Conservation (phyloP, 2,797 vertebrate species). For the Ammospiza maritima region DNA sequence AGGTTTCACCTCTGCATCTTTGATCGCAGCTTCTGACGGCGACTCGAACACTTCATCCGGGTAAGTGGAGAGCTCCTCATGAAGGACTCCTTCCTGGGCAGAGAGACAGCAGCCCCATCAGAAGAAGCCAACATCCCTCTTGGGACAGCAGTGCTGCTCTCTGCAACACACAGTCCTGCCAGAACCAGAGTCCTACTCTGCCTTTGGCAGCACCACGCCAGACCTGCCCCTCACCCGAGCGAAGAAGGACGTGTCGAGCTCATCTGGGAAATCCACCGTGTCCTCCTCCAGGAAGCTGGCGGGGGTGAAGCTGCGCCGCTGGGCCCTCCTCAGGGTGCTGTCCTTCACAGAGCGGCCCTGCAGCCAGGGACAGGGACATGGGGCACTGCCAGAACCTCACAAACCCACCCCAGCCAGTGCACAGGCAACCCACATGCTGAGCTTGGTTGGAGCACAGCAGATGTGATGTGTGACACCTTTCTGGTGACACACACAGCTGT, state of each 20-base stretch:
- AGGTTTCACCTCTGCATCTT: constrained; percentile 81
- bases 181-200: background rate
- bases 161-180: background rate
- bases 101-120: constrained; percentile 35
- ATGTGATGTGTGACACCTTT: background rate
- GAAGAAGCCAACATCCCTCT: background rate
- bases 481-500: background rate
- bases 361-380: background rate
- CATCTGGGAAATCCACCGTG: constrained; percentile 91
- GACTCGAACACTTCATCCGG: constrained; percentile 97
- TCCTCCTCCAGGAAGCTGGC: constrained; percentile 94
- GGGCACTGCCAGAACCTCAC: background rate
- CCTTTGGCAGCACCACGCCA: background rate
- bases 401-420: background rate
- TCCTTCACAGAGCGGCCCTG: constrained; percentile 90
- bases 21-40: constrained; percentile 88
- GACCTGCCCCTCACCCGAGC: constrained; percentile 82
- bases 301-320: constrained; percentile 90
- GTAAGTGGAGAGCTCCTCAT: constrained; percentile 92
- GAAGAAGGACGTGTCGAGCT: constrained; percentile 96
- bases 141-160: background rate
- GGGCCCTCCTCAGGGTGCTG: constrained; percentile 76
- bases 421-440: background rate
- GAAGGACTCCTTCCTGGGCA: constrained; percentile 90
- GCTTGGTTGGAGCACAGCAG: background rate